These are phyloP conservation scores for Lacerta agilis DNA, from an alignment of 2,797 vertebrate genomes.

Conservation along the genomic window DNA sequence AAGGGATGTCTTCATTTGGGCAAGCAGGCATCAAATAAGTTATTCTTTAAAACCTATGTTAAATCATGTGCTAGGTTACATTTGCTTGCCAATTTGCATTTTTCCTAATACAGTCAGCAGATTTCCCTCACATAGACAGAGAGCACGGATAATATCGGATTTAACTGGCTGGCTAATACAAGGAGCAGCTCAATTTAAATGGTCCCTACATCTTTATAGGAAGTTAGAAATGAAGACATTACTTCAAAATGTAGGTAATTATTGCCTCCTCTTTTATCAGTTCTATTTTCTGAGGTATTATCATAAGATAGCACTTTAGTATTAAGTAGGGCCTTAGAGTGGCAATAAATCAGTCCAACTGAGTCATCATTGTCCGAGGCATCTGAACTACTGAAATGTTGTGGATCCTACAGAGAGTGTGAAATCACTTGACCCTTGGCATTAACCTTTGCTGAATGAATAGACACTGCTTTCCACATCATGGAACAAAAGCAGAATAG, in stretches of 20 bases:
- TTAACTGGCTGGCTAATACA: slow-evolving; percentile 80
- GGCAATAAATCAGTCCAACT: slow-evolving; percentile 96
- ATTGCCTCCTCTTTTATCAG: slow-evolving; percentile 82
- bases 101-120: slow-evolving; percentile 57
- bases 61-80: slow-evolving; percentile 63
- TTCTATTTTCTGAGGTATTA: slow-evolving; percentile 88
- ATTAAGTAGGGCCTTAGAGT: slow-evolving; percentile 84
- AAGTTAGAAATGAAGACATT: slow-evolving; percentile 84
- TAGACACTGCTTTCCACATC: slow-evolving; percentile 90
- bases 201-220: slow-evolving; percentile 80
- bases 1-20: slow-evolving; percentile 54
- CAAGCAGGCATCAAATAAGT: slow-evolving; percentile 62
- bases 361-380: slow-evolving; percentile 94
- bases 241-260: slow-evolving; percentile 84
- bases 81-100: slow-evolving; percentile 71
- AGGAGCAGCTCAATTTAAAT: slow-evolving; percentile 80
- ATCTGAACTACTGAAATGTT: slow-evolving; percentile 89
- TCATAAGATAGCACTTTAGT: slow-evolving; percentile 92
- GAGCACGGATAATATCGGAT: slow-evolving; percentile 72
- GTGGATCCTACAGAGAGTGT: slow-evolving; percentile 93
- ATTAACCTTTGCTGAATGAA: slow-evolving; percentile 98
- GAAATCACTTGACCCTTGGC: slow-evolving; percentile 99
- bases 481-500: slow-evolving; percentile 92
- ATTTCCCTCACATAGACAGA: slow-evolving; percentile 62
- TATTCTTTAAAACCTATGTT: slow-evolving; percentile 68